Base-by-base conservation (phyloP, 2,113 vertebrate species). In the Uria lomvia region DNA sequence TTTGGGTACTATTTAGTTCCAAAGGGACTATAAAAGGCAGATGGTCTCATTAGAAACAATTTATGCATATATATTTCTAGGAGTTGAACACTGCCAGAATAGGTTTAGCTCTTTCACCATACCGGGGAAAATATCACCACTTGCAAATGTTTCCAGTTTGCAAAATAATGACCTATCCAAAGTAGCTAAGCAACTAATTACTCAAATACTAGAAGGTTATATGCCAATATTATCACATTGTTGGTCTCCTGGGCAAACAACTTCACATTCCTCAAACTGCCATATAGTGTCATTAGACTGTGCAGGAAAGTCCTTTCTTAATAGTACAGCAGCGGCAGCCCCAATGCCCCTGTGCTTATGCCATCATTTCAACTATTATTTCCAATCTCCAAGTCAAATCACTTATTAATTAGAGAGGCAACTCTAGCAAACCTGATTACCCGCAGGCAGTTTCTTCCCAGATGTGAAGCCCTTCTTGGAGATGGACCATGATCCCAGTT, bases 21-120 rank as follows among this genome's bases (percentile, higher is more conserved):
- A 98, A 98, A 98, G 97, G 98, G 98, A 97, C 98, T 97, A 98
- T 98, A 98, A 98, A 98, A 98, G 98, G 98, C 98, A 98, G 98
- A 98, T 98, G 98, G 98, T 98, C 98, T 98, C 98, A 98, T 98
- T 98, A 98, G 98, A 98, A 98, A 98, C 98, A 98, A 98, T 98
- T 98, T 98, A 98, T 98, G 98, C 98, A 98, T 98, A 98, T 98
- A 98, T 98, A 98, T 98, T 98, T 98, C 98, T 98, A 98, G 98
- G 98, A 98, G 98, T 98, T 98, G 97, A 98, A 97, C 96, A 94
- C 97, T 98, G 98, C 97, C 88, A 96, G 97, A 97, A 97, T 98
- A 98, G 98, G 97, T 98, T 98, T 98, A 98, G 98, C 97, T 98
- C 97, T 97, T 98, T 96, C 97, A 94, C 98, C 96, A 97, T 87